phyloP scores from a whole-genome alignment of 1,140 invertebrate genomes.

The Paralvinella palmiformis region DNA sequence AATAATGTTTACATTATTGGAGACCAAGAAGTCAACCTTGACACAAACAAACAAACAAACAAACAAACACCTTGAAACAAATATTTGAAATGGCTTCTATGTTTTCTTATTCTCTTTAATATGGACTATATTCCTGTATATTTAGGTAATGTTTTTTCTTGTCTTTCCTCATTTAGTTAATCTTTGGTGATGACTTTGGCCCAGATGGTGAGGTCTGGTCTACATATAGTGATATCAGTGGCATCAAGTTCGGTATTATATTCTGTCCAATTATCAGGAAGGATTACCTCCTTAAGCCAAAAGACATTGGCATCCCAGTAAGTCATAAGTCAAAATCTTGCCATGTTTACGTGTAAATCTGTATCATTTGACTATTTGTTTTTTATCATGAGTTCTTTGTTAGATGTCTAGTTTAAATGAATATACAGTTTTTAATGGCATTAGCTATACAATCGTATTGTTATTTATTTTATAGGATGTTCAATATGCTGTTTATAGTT shows the following conservation, averaged over 20 bases:
- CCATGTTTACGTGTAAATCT: neutral
- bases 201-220: slow-evolving; percentile 22
- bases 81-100: too few relatives aligned
- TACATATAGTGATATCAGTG: slow-evolving; percentile 11
- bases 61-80: too few relatives aligned
- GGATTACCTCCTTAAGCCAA: neutral
- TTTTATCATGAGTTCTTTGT: neutral
- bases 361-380: neutral
- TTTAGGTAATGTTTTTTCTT: too few relatives aligned
- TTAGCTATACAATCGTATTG: neutral
- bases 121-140: too few relatives aligned
- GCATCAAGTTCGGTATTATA: slow-evolving; percentile 1
- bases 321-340: neutral
- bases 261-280: neutral
- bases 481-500: neutral
- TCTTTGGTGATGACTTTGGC: slow-evolving; percentile 14
- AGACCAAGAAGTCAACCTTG: too few relatives aligned
- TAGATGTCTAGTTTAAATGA: neutral
- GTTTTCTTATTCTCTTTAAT: too few relatives aligned
- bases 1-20: too few relatives aligned
- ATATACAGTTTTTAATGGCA: neutral
- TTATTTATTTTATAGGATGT: neutral
- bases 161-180: neutral
- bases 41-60: too few relatives aligned
- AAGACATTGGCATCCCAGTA: neutral